These are phyloP conservation scores for Sphinx pinastri DNA, from an alignment of 2,888 invertebrate species.

Conservation along the genomic window DNA sequence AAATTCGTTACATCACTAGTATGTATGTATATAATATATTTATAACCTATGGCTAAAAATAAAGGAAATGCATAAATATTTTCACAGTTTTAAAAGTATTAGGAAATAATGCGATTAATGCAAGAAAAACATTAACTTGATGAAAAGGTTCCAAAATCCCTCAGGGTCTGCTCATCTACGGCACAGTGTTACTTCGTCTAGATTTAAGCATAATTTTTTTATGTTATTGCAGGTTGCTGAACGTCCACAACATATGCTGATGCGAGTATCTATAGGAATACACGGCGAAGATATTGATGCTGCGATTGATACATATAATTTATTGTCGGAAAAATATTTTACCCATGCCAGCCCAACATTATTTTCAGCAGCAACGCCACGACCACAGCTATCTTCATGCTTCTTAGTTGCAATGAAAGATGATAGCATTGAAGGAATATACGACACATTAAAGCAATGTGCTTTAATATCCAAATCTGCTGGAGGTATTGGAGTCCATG, in stretches of 20 bases:
- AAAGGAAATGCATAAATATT: too few species aligned
- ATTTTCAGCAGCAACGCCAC: constrained; percentile 96
- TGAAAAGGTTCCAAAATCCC: too few species aligned
- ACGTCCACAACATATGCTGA: constrained; percentile 99
- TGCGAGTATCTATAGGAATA: constrained; percentile 98
- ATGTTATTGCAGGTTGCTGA: constrained; percentile 88
- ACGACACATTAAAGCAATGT: constrained; percentile 95
- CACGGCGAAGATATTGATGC: constrained; percentile 96
- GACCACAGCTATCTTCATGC: constrained; percentile 97
- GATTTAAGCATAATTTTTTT: constrained; percentile 17
- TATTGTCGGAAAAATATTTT: constrained; percentile 97
- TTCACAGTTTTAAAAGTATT: too few species aligned
- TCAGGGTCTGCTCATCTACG: too few species aligned
- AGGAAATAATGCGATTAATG: too few species aligned
- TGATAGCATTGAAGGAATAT: constrained; percentile 98
- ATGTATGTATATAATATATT: too few species aligned
- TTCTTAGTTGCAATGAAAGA: constrained; percentile 97
- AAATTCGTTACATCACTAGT: too few species aligned
- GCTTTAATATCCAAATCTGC: constrained; percentile 98
- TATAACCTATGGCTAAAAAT: too few species aligned
- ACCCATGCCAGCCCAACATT: constrained; percentile 99
- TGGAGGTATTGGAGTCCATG: constrained; percentile 98
- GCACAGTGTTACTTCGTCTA: too few species aligned
- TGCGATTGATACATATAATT: constrained; percentile 97
- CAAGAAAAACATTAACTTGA: too few species aligned